These are phyloP conservation scores for Temnothorax nylanderi DNA, from an alignment of 1,140 invertebrate genomes.

Conservation along the genomic window DNA sequence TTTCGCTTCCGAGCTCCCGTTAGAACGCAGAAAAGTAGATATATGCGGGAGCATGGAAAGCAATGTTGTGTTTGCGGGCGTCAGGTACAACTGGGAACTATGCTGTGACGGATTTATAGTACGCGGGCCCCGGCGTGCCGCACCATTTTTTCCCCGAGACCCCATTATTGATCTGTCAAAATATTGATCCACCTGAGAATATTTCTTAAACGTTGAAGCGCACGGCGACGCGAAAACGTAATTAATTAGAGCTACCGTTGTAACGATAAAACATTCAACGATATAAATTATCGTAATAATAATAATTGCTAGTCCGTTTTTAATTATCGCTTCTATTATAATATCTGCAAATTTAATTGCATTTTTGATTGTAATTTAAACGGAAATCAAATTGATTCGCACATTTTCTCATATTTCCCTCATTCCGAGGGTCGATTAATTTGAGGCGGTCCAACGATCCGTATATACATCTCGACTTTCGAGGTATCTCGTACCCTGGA, in stretches of 20 bases:
- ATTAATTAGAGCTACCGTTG: constrained; percentile 15
- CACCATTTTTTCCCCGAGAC: constrained; percentile 18
- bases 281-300: constrained; percentile 34
- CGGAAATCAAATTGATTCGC: constrained; percentile 18
- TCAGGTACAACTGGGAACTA: constrained; percentile 55
- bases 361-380: constrained; percentile 13
- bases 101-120: constrained; percentile 55
- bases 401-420: not conserved
- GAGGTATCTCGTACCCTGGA: too few relatives aligned
- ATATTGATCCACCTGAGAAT: constrained; percentile 27
- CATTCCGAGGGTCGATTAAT: constrained; percentile 17
- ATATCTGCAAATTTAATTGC: constrained; percentile 42
- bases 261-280: not conserved
- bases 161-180: constrained; percentile 43
- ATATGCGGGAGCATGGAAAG: constrained; percentile 34
- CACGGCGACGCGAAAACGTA: not conserved
- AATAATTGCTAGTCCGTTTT: constrained; percentile 18
- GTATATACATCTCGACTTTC: not conserved
- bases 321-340: constrained; percentile 27
- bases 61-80: constrained; percentile 56
- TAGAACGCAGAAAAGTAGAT: not conserved
- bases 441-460: not conserved
- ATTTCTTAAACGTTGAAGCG: constrained; percentile 13
- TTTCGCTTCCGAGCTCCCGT: not conserved
- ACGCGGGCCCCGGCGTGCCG: constrained; percentile 2